Conservation (phyloP, 2,797 vertebrate genomes). For the Calcarius lapponicus region DNA sequence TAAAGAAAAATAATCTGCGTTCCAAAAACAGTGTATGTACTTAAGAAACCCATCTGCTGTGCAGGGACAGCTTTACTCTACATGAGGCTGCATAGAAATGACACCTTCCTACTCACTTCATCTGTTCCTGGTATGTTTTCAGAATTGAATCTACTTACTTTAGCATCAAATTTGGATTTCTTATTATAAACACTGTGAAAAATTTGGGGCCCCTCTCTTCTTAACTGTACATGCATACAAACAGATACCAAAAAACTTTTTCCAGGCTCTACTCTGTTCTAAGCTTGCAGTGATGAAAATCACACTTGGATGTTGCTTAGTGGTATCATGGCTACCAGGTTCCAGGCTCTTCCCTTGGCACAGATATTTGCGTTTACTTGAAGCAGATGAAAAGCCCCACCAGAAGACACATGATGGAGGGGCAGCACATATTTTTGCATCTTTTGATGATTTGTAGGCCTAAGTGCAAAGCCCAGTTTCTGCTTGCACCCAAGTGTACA, state of each 20-base stretch:
- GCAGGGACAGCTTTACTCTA: slow-evolving; percentile 35
- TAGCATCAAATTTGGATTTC: slow-evolving; percentile 23
- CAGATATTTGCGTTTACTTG: neutral
- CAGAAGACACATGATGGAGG: neutral
- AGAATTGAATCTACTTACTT: slow-evolving; percentile 26
- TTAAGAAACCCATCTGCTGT: slow-evolving; percentile 59
- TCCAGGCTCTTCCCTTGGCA: neutral
- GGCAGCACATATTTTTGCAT: neutral
- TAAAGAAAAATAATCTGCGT: slow-evolving; percentile 11
- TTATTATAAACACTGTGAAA: slow-evolving; percentile 43
- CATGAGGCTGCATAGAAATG: neutral
- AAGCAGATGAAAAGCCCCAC: neutral
- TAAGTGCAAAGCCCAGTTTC: neutral
- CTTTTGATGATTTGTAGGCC: neutral
- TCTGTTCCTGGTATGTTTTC: slow-evolving; percentile 42
- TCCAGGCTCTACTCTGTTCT: neutral
- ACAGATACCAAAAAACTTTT: neutral
- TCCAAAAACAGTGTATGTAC: slow-evolving; percentile 12
- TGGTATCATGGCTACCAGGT: neutral
- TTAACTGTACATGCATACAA: neutral
- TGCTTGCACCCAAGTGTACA: accelerated
- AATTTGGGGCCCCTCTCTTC: neutral
- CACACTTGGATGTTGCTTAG: neutral
- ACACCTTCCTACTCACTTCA: slow-evolving; percentile 62
- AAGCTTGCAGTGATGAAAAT: neutral